Evolutionary conservation across 2,113 vertebrate genomes (phyloP), one percentile per base, ranked within the genome.

Genomic region (Brevimyrus niger): DNA sequence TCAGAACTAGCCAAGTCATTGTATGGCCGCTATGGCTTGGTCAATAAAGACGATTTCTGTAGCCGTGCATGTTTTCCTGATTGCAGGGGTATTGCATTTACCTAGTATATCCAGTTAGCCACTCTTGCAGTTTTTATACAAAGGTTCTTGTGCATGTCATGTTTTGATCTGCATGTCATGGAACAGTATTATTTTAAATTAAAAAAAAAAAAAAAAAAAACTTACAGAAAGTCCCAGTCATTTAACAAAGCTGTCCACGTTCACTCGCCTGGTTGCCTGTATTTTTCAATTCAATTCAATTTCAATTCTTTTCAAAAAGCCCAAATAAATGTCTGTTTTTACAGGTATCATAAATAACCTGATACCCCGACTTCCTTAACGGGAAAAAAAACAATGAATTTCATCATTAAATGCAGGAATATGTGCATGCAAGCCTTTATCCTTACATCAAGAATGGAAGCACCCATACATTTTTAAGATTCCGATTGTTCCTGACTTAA

Each of bases 1-100:
- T 85, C 17, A 85, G 65, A 89, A 83, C 88, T 58, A 85, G 53
- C 50, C 51, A 84, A 51, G 50, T 51, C 35, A 23, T 55, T 51
- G 55, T 89, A 35, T 61, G 82, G 88, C 76, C 27, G 23, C 58
- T 61, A 85, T 85, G 73, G 51, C 76, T 55, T 48, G 23, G 80
- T 21, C 35, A n/a, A 85, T 47, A 58, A n/a, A 89, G 23, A 47
- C 9, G 4, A 53, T 55, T 61, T 47, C 88, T 84, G 51, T 80
- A 65, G 27, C 88, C 21, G 50, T 47, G 80, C 4, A 15, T 44
- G 76, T 84, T 19, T 89, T 42, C 35, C 42, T 89, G 88, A 89
- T 85, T 89, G 48, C 35, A 61, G 51, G 50, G 50, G n/a, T 47
- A 51, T 27, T 23, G 76, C 13, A 84, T 51, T 73, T 84, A 89